phyloP scores from a whole-genome alignment of 1,140 invertebrate genomes.

The Heterodera carotae region DNA sequence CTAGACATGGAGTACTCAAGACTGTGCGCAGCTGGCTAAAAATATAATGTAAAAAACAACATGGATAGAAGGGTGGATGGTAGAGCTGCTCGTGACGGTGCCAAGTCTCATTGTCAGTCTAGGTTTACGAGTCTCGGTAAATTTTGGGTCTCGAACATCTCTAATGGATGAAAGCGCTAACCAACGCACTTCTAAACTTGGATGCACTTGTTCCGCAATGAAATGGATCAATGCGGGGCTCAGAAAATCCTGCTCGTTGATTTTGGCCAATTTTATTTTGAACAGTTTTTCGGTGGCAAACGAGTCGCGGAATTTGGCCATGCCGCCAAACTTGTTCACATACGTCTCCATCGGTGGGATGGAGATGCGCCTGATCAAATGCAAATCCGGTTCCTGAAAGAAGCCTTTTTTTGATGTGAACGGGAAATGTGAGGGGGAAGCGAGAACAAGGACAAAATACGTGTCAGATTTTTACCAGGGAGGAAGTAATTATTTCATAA shows the following conservation, averaged over 20 bases:
- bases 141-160: too few relatives aligned
- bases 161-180: not conserved
- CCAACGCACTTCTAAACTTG: constrained; percentile 50
- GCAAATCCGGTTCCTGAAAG: constrained; percentile 46
- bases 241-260: constrained; percentile 33
- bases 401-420: not conserved
- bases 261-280: not conserved
- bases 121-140: too few relatives aligned
- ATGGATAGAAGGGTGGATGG: too few relatives aligned
- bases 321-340: constrained; percentile 34
- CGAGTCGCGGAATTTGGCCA: constrained; percentile 6
- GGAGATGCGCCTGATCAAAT: constrained; percentile 44
- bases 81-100: too few relatives aligned
- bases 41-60: too few relatives aligned
- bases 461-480: too few relatives aligned
- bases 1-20: not conserved
- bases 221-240: constrained; percentile 56
- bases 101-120: too few relatives aligned
- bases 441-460: too few relatives aligned
- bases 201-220: constrained; percentile 64
- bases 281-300: constrained; percentile 24
- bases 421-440: too few relatives aligned
- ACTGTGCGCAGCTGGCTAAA: constrained; percentile 39
- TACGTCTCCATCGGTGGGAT: constrained; percentile 48
- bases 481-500: too few relatives aligned